A percentile compares a stretch with the other conserved stretches of the same genome.
phyloP scores from a whole-genome alignment of 1,140 invertebrate genomes.

The Zaprionus inermis region DNA sequence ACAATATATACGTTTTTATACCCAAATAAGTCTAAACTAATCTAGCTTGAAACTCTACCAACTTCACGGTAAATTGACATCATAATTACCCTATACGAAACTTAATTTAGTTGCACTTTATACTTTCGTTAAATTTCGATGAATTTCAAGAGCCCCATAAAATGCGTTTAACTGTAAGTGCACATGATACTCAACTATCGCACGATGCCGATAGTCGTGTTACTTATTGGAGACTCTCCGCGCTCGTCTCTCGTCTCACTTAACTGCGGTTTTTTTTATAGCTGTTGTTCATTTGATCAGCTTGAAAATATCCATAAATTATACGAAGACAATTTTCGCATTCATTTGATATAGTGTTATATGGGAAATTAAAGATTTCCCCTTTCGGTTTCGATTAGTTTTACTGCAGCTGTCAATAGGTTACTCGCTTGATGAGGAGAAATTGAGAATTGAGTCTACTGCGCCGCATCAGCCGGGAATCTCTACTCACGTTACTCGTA shows the following conservation, averaged over 20 bases:
- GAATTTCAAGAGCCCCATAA: background rate
- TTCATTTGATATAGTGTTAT: slow-evolving; percentile 7
- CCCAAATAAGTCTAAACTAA: too few species aligned
- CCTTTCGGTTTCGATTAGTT: slow-evolving; percentile 9
- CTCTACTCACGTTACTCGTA: slow-evolving; percentile 2
- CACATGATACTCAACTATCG: background rate
- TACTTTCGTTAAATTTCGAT: background rate
- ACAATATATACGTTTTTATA: too few species aligned
- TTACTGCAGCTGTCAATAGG: background rate
- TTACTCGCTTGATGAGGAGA: slow-evolving; percentile 1
- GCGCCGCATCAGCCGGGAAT: background rate
- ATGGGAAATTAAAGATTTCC: slow-evolving; percentile 6
- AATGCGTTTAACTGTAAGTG: background rate
- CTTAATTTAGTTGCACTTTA: background rate
- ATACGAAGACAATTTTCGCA: slow-evolving; percentile 1
- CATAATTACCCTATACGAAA: background rate
- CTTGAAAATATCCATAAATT: background rate
- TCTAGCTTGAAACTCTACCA: background rate
- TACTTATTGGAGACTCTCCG: too few species aligned
- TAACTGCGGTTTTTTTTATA: background rate
- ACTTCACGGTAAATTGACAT: background rate
- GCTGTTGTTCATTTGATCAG: background rate
- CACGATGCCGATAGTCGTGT: background rate
- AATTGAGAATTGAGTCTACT: background rate
- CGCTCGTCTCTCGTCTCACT: background rate